Conservation (phyloP, 2,888 invertebrate genomes). For the Thumatha senex region DNA sequence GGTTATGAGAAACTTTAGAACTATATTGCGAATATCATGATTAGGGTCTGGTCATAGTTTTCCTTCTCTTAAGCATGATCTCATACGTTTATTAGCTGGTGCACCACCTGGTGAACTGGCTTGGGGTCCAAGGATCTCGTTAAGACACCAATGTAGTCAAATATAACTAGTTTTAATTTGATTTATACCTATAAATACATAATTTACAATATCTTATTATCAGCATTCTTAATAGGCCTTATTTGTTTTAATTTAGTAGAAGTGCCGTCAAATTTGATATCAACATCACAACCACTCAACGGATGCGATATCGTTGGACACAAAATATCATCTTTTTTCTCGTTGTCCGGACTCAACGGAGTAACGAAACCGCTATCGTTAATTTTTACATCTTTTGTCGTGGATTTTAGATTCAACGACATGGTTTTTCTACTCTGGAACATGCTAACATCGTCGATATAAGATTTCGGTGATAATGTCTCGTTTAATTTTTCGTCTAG, state of each 20-base stretch:
- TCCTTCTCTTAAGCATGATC: too few species aligned
- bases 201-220: too few species aligned
- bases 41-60: too few species aligned
- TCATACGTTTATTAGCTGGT: too few species aligned
- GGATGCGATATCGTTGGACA: conserved; percentile 86
- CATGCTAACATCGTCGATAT: conserved; percentile 59
- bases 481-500: conserved; percentile 64
- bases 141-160: too few species aligned
- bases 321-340: conserved; percentile 58
- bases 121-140: too few species aligned
- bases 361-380: conserved; percentile 88
- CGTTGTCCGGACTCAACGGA: conserved; percentile 84
- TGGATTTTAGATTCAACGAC: conserved; percentile 66
- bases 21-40: too few species aligned
- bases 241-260: conserved; percentile 91
- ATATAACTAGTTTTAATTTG: too few species aligned
- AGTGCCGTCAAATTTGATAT: conserved; percentile 90
- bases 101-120: too few species aligned
- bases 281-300: conserved; percentile 90
- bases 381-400: conserved; percentile 41
- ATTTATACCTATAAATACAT: too few species aligned
- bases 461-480: conserved; percentile 52
- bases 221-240: conserved; percentile 68
- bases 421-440: conserved; percentile 66
- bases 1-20: too few species aligned